phyloP scores from a whole-genome alignment of 2,888 invertebrate species.

The Clepsis dumicolana region DNA sequence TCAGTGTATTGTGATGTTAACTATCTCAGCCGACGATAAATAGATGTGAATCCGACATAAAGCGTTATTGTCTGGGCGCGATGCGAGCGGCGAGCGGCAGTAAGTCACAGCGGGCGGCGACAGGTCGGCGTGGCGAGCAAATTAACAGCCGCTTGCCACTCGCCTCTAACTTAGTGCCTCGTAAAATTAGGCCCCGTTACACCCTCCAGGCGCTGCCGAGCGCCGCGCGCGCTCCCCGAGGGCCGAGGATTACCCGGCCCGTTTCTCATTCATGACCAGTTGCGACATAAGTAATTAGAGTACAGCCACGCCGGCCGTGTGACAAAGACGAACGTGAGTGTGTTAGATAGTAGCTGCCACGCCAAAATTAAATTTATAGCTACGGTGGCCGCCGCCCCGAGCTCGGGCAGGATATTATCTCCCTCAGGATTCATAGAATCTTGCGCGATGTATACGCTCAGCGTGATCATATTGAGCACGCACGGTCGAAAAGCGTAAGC shows the following conservation, averaged over 20 bases:
- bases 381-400: not conserved
- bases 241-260: conserved; percentile 62
- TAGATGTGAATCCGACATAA: conserved; percentile 64
- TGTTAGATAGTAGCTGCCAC: conserved; percentile 32
- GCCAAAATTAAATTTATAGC: conserved; percentile 37
- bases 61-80: conserved; percentile 59
- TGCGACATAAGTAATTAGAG: conserved; percentile 54
- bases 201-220: conserved; percentile 61
- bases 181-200: conserved; percentile 83
- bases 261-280: conserved; percentile 68
- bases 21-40: conserved; percentile 57
- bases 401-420: conserved; percentile 1
- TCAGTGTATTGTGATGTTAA: conserved; percentile 53
- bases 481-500: conserved; percentile 50
- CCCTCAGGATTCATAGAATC: conserved; percentile 11
- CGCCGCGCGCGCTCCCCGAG: conserved; percentile 59
- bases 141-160: conserved; percentile 83
- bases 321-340: conserved; percentile 42
- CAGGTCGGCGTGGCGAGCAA: conserved; percentile 78
- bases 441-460: conserved; percentile 46
- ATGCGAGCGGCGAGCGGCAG: conserved; percentile 52
- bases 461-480: conserved; percentile 48
- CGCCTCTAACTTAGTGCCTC: conserved; percentile 83
- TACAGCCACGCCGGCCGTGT: conserved; percentile 39
- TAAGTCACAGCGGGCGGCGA: conserved; percentile 84